Evolutionary conservation across 2,113 vertebrate species (phyloP).

Genomic region (Macquaria australasica): DNA sequence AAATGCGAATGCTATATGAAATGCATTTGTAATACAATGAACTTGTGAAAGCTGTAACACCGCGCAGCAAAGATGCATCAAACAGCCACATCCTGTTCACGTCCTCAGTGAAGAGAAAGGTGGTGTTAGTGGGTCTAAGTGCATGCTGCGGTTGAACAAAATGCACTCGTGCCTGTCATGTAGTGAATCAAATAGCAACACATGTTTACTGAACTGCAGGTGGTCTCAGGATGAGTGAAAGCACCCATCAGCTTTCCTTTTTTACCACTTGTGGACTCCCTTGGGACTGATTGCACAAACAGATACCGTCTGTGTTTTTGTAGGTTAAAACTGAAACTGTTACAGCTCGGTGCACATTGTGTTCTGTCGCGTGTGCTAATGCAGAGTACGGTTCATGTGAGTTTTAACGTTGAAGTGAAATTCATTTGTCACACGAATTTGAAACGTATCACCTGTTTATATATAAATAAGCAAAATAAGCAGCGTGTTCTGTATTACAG

Average conservation of each 20-base stretch:
- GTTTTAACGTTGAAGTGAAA: background rate
- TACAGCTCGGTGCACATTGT: constrained; percentile 27
- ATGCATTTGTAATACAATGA: constrained; percentile 2
- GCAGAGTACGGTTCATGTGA: background rate
- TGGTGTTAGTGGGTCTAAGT: constrained; percentile 1
- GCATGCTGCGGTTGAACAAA: constrained; percentile 36
- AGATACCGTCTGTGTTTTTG: constrained; percentile 51
- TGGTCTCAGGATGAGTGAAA: constrained; percentile 58
- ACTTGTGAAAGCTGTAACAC: constrained; percentile 7
- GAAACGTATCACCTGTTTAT: background rate
- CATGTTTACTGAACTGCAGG: constrained; percentile 64
- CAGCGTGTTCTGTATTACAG: background rate
- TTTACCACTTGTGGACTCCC: constrained; percentile 43
- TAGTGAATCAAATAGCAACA: constrained; percentile 44
- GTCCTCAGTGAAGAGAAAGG: constrained; percentile 40
- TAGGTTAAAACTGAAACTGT: constrained; percentile 63
- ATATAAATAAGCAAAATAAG: background rate
- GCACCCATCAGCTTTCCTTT: constrained; percentile 63
- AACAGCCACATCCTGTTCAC: constrained; percentile 46
- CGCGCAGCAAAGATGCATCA: background rate
- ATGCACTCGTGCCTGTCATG: constrained; percentile 44
- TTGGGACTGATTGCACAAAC: constrained; percentile 48
- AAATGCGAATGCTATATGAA: background rate
- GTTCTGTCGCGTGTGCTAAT: background rate
- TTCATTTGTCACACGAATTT: background rate